Evolutionary conservation across 2,888 invertebrate genomes (phyloP), one percentile per base, ranked within the genome.

Genomic region (Rhagonycha fulva): DNA sequence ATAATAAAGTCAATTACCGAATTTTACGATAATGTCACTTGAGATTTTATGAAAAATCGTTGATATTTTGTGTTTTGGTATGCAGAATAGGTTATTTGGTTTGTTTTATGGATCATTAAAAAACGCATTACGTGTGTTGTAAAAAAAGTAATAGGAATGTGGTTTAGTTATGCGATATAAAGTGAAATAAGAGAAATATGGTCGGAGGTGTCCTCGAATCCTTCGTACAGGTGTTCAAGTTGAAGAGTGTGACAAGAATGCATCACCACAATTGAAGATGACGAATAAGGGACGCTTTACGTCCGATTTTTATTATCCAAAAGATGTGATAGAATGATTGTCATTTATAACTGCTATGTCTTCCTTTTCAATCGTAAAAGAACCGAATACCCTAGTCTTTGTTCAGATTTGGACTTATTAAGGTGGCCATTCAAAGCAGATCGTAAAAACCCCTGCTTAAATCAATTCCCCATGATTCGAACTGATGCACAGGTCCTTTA

Each of bases 271-370:
- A 26, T 66, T 24, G 26, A 66, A 66, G 63, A 66, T 66, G 12
- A 66, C 63, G 23, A 24, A 66, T 66, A 24, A 74, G 75, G 73
- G 70, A 72, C 72, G 76, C 76, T 77, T 80, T 77, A 79, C 75
- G 71, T 75, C 70, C 76, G 71, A 81, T 78, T 80, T 80, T 81
- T 81, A 81, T 79, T 80, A 75, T 78, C 72, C 71, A 70, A 66
- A 63, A 74, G 78, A 81, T 76, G 79, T 74, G 78, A 78, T 75
- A 76, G 79, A 79, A 80, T 78, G 80, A 80, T 79, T 78, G 80
- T 80, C 79, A 76, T 81, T 81, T 81, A 80, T 79, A 79, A 79
- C 76, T 75, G 76, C 76, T 78, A 74, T 69, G 74, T 75, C 68
- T 73, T 75, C 74, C 68, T 74, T 71, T 76, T 71, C 26, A 28